phyloP scores from a whole-genome alignment of 1,140 invertebrate species.

The Centruroides vittatus region DNA sequence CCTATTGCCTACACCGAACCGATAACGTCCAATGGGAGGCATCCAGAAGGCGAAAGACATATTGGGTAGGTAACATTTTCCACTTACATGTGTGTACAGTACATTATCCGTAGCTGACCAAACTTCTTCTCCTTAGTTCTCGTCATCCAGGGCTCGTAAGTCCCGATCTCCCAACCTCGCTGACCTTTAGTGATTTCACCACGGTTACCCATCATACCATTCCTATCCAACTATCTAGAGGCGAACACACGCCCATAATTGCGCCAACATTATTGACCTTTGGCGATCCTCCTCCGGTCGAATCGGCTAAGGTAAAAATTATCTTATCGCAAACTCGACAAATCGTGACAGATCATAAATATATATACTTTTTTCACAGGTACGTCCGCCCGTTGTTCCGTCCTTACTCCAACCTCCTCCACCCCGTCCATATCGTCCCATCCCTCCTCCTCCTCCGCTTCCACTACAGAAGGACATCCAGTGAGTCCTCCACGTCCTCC shows the following conservation, averaged over 20 bases:
- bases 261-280: slow-evolving; percentile 35
- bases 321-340: not conserved
- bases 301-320: not conserved
- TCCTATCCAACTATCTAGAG: slow-evolving; percentile 24
- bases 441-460: slow-evolving; percentile 15
- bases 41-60: slow-evolving; percentile 44
- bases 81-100: not conserved
- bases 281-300: slow-evolving; percentile 27
- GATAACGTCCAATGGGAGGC: slow-evolving; percentile 57
- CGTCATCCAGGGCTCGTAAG: not conserved
- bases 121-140: slow-evolving; percentile 1
- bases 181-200: not conserved
- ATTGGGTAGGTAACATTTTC: not conserved
- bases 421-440: slow-evolving; percentile 28
- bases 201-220: not conserved
- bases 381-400: slow-evolving; percentile 1
- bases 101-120: not conserved
- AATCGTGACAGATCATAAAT: not conserved
- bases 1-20: slow-evolving; percentile 79
- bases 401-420: slow-evolving; percentile 19
- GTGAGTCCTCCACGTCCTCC: slow-evolving; percentile 9
- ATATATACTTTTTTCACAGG: not conserved
- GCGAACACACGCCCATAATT: not conserved
- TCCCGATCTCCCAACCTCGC: not conserved
- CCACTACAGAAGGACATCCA: slow-evolving; percentile 5